Base-by-base conservation (phyloP, 2,797 vertebrate species). In the Taeniopygia guttata region DNA sequence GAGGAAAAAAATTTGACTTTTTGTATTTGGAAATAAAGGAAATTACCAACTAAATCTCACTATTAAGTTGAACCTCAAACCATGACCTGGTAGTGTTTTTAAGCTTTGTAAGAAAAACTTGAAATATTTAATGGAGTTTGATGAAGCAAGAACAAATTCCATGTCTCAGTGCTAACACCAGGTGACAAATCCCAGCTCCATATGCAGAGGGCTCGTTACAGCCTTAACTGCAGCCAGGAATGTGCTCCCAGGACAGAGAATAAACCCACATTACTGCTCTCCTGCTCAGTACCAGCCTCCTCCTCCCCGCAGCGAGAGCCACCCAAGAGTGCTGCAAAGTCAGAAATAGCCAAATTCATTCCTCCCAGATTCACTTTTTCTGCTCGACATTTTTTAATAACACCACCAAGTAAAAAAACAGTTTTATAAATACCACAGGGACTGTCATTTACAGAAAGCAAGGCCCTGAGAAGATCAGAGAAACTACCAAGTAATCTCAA, bases 21-120 rank as follows among this genome's bases (percentile, higher is more conserved):
- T 78, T 89, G 25, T 58, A 40, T 89, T 90, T 90, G 85, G 36
- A 38, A 38, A 11, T 38, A 97, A 91, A 84, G 87, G 94, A 97
- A 97, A 90, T 96, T 82, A 95, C 76, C 85, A 96, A 77, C 17
- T 40, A 58, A 52, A 36, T 21, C 55, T 43, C 73, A 11, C 1
- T 0, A 42, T 23, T 3, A 52, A 10, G 14, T 4, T 5, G 12
- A 87, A 30, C 64, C 87, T 40, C 78, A 46, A 27, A 56, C 21
- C 60, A 7, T 0, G 34, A 49, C 6, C 56, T 45, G 9, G 23
- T 3, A 10, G 16, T 1, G 12, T 0, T 62, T 43, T 38, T 13
- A 58, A 30, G 54, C 58, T 76, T 62, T 38, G 23, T 10, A 49
- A 48, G 56, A 45, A 77, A 63, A 87, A 40, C 45, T 6, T n/a